Evolutionary conservation across 2,797 vertebrate species (phyloP), one percentile per base, ranked within the genome.

Genomic region (Gouania willdenowi): DNA sequence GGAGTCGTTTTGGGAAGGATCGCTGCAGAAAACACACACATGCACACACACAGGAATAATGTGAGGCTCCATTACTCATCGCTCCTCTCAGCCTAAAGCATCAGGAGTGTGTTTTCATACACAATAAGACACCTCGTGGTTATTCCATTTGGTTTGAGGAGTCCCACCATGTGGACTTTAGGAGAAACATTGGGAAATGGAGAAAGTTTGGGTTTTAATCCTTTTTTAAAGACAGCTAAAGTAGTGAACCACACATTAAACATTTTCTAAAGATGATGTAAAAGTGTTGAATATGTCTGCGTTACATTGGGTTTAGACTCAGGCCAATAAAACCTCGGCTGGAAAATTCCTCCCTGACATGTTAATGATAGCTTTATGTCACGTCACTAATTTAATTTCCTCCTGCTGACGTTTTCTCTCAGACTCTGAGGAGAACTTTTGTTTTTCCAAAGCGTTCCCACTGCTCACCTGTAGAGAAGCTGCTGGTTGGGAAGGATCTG

Each of bases 401-500:
- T 74, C 67, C 44, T 58, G 4, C 58, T 75, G 77, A 75, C 74
- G 75, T 74, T 63, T 68, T 66, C n/a, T 74, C 65, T 71, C 66
- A 10, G 4, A 41, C 41, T 29, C 52, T 57, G 13, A 14, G 13
- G 13, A 13, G 13, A 19, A 6, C 19, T 6, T 5, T 6, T 20
- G 20, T 19, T 2, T 8, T 12, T 26, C 9, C 0, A 13, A 20
- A 20, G 4, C n/a, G n/a, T n/a, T n/a, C n/a, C n/a, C n/a, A 11
- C 2, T 1, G 3, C 70, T 64, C 56, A 97, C 97, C 95, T 98
- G 92, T 90, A 93, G 15, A 99, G 77, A 28, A 98, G 89, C 65
- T 96, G 94, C 36, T 92, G 87, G 86, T 99, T 98, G 76, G 95
- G 95, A 40, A 97, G 89, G 73, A 99, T 92, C 70, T 98, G 95